Evolutionary conservation across 2,888 invertebrate genomes (phyloP).

Genomic region (Iphiclides podalirius): DNA sequence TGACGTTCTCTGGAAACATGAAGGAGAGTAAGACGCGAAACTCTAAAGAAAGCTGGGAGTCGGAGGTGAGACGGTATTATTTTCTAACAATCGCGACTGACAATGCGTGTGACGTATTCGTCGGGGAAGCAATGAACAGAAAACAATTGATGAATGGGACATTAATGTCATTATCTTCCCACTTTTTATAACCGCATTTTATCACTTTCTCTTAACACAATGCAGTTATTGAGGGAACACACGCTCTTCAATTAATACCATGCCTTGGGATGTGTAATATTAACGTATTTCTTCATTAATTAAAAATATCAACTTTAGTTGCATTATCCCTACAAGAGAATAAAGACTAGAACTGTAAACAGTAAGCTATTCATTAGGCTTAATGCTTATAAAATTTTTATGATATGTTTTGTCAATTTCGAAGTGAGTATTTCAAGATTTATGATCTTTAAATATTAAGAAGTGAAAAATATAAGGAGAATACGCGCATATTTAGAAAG

Average conservation of each 20-base stretch:
- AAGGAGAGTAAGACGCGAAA: constrained; percentile 69
- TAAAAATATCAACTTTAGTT: no score
- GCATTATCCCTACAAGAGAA: no score
- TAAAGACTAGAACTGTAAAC: no score
- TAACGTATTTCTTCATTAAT: background rate
- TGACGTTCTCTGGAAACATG: constrained; percentile 73
- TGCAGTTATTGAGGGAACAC: constrained; percentile 11
- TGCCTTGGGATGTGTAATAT: no score
- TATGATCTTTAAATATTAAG: no score
- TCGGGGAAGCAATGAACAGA: constrained; percentile 48
- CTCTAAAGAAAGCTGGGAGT: constrained; percentile 71
- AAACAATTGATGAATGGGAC: constrained; percentile 41
- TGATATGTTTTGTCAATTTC: no score
- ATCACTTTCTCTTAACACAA: constrained; percentile 48
- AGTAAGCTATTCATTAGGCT: no score
- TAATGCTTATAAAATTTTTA: no score
- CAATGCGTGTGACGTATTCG: constrained; percentile 47
- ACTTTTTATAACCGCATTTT: constrained; percentile 36
- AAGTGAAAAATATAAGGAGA: no score
- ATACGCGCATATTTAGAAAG: no score
- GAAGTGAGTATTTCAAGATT: no score
- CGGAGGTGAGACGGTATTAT: constrained; percentile 61
- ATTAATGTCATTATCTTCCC: constrained; percentile 49
- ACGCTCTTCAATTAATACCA: constrained; percentile 6
- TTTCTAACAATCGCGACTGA: constrained; percentile 32